Evolutionary conservation across 2,888 invertebrate genomes (phyloP), one percentile per base, ranked within the genome.

Genomic region (Papilio gigon): DNA sequence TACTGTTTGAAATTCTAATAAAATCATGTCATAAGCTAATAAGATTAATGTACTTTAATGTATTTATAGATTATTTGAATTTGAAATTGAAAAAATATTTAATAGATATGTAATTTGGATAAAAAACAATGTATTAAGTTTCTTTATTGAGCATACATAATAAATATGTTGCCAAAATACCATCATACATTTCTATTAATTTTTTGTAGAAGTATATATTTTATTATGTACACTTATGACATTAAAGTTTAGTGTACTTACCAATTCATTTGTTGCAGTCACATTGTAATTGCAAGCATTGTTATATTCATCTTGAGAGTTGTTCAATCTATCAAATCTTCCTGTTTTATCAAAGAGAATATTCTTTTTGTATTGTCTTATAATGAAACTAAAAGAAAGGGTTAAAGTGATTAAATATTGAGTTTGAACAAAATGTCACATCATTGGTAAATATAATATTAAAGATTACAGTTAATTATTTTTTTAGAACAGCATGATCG

Each of bases 331-430:
- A 14, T 50, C 50, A 50, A 50, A 50, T 20, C 27, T 14, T 25
- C 50, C 50, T 1, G 50, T 27, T 50, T 50, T 50, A 27, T 50
- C 50, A 14, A 50, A 25, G 1, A 50, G 50, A 25, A 27, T 27
- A 14, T 50, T 50, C 27, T 50, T 50, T 50, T 50, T 50, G 50
- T 50, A 50, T 27, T 50, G 25, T 27, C 50, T 50, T 50, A 50
- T 27, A 27, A 50, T 20, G 11, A 27, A 50, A 27, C 50, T 50
- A 27, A 27, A 50, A 50, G 27, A 25, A 27, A 25, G 3, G 14
- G 6, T 50, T 50, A 27, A 27, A 25, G 22, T 47, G 1, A 0
- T 12, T 2, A 47, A 47, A 47, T 20, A 40, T 40, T 22, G 12
- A 25, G 14, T 5, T 3, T 50, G 1, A 14, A 14, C 11, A 25